phyloP scores from a whole-genome alignment of 2,888 invertebrate genomes.

The Marronus borbonicus region DNA sequence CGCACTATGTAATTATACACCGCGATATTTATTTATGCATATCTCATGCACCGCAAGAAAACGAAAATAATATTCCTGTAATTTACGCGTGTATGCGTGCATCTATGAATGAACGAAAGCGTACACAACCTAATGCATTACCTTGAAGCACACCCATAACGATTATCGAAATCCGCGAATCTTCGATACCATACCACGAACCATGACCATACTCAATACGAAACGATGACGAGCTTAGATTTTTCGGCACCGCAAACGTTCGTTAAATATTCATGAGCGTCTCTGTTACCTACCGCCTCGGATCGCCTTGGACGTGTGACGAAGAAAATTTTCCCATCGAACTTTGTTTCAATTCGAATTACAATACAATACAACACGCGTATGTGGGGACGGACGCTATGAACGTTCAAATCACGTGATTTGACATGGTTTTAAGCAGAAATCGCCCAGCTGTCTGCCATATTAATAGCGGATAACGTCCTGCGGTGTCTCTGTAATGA shows the following conservation, averaged over 20 bases:
- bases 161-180: too few species aligned
- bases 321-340: constrained; percentile 34
- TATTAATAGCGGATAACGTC: constrained; percentile 45
- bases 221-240: constrained; percentile 12
- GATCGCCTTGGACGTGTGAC: constrained; percentile 13
- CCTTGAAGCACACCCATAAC: too few species aligned
- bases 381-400: background rate
- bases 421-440: constrained; percentile 48
- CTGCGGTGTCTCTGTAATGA: constrained; percentile 12
- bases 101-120: too few species aligned
- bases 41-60: too few species aligned
- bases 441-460: constrained; percentile 49
- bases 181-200: background rate
- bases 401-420: constrained; percentile 16
- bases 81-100: too few species aligned
- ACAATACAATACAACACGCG: background rate
- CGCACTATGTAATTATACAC: too few species aligned
- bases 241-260: background rate
- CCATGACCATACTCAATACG: constrained; percentile 4
- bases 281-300: too few species aligned
- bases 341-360: constrained; percentile 6
- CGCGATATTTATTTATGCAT: too few species aligned
- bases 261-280: constrained; percentile 27
- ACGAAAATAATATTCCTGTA: too few species aligned
- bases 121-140: too few species aligned